Percentiles rank a stretch among this genome's conserved stretches.
phyloP scores from a whole-genome alignment of 2,888 invertebrate species.

The Phalangium opilio region DNA sequence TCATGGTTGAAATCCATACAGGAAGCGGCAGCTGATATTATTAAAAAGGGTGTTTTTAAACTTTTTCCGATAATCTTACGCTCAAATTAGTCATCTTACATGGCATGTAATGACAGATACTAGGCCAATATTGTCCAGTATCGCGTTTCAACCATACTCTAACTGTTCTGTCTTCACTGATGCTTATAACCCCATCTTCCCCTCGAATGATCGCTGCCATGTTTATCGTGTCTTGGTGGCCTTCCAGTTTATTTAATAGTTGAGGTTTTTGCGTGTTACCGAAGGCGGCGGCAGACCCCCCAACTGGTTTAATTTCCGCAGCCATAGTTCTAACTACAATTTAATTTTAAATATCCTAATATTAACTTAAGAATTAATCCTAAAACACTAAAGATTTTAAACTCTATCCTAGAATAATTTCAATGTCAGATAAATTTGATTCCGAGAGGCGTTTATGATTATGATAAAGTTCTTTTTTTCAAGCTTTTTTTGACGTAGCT shows the following conservation, averaged over 20 bases:
- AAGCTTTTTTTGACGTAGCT: too few relatives aligned
- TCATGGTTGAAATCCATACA: conserved; percentile 74
- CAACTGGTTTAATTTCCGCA: conserved; percentile 30
- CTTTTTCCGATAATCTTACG: too few relatives aligned
- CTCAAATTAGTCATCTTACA: conserved; percentile 23
- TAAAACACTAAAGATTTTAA: too few relatives aligned
- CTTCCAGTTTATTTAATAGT: conserved; percentile 77
- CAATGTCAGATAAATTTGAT: too few relatives aligned
- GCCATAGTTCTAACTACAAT: too few relatives aligned
- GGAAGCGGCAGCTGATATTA: conserved; percentile 64
- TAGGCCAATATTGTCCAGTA: conserved; percentile 97
- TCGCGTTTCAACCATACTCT: conserved; percentile 94
- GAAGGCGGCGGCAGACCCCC: conserved; percentile 21
- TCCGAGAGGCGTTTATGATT: too few relatives aligned
- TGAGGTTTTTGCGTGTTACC: conserved; percentile 48
- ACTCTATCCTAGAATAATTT: too few relatives aligned
- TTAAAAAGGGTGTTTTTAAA: too few relatives aligned
- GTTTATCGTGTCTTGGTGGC: conserved; percentile 79
- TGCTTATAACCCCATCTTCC: conserved; percentile 92
- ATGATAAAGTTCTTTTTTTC: too few relatives aligned
- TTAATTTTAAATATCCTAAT: too few relatives aligned
- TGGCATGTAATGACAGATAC: conserved; percentile 89
- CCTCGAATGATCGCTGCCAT: conserved; percentile 82
- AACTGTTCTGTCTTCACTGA: conserved; percentile 92
- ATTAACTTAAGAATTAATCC: too few relatives aligned